Base-by-base conservation (phyloP, 1,140 invertebrate genomes). In the Caenorhabditis brenneri region DNA sequence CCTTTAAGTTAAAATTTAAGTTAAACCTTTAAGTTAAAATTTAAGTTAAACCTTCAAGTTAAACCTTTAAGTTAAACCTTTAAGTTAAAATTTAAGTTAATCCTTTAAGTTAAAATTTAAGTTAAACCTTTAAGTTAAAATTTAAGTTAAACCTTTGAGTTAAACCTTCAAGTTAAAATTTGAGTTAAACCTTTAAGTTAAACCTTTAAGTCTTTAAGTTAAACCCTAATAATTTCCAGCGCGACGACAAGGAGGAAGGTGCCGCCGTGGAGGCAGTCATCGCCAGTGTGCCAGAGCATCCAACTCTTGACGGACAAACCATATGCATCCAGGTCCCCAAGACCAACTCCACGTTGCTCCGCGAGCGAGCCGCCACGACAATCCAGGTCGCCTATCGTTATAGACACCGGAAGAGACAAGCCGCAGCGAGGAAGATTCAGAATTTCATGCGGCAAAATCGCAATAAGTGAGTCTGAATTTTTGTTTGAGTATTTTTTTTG, bases 341-440 rank as follows among this genome's bases (percentile, higher is more conserved):
- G 49, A 83, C 82, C 24, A 83, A 69, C 49, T 83, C 82, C 1
- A 83, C 58, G 6, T 27, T 83, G 3, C 51, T 80, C 4, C 83
- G 83, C 15, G 83, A 84, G 29, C 24, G 83, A 42, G 83, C 83
- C 42, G 83, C 83, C 39, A 81, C 83, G 10, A 84, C 83, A 7
- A 84, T 84, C 53, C 83, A 84, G 22, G 51, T 48, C 22, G 83
- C 84, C 19, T 85, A 83, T 42, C 60, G 84, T 29, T 78, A 84
- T 69, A 49, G 83, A 39, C 53, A 82, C 15, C 80, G 80, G n/a
- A 85, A 85, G 53, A n/a, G 84, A 9, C 84, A 85, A 24, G 84
- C 80, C 4, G 84, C 84, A 0, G 84, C 84, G 12, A 84, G 84
- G 24, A 82, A 78, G 51, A 85, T 85, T 58, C 84, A 85, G 78